These are phyloP conservation scores for Semicossyphus pulcher DNA, from an alignment of 2,113 vertebrate genomes.

Conservation along the genomic window DNA sequence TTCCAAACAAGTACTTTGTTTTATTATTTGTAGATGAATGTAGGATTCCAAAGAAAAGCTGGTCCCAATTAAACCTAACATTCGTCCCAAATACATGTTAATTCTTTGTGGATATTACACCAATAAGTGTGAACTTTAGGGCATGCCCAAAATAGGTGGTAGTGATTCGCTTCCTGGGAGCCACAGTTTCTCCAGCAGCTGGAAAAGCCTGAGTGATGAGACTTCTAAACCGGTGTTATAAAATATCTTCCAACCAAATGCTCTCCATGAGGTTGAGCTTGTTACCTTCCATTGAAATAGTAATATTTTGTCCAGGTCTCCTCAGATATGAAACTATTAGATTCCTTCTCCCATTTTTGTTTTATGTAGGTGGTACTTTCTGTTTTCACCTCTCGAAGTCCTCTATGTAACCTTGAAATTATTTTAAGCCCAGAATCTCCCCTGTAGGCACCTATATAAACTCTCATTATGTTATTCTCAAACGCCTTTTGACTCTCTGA, in stretches of 20 bases:
- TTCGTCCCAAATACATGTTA: not conserved
- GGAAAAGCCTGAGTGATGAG: not conserved
- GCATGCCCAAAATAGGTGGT: not conserved
- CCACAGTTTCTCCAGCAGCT: not conserved
- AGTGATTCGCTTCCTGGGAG: not conserved
- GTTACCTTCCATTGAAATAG: not conserved
- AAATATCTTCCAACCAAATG: not conserved
- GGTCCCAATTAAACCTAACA: fast-evolving
- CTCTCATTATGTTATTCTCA: not conserved
- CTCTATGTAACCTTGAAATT: not conserved
- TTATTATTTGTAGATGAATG: no score
- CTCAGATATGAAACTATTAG: not conserved
- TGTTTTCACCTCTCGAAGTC: no score
- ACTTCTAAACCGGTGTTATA: not conserved
- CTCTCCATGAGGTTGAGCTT: not conserved
- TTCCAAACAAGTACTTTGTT: no score
- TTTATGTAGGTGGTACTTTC: no score
- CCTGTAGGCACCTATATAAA: not conserved
- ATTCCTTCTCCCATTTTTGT: no score
- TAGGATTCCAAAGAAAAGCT: not conserved
- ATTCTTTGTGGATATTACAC: not conserved
- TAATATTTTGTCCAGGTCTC: not conserved
- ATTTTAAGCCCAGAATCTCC: not conserved
- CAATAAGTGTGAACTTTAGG: not conserved
- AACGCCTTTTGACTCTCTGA: not conserved